These are phyloP conservation scores for Cynopterus brachyotis DNA, from an alignment of 2,113 vertebrate genomes.

Conservation along the genomic window DNA sequence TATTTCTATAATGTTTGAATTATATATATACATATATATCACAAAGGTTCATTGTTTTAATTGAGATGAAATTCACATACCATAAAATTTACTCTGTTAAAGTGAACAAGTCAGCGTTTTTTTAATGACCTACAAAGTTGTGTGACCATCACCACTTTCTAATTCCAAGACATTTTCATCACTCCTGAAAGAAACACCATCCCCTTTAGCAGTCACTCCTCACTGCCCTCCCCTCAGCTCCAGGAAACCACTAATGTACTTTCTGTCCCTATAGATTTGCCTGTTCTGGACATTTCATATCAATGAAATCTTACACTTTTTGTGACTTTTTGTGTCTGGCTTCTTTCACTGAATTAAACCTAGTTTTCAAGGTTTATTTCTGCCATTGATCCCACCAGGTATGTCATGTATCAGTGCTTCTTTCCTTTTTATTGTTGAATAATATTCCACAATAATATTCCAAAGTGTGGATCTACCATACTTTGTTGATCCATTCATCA, in stretches of 20 bases:
- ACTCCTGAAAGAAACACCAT: neutral
- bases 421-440: neutral
- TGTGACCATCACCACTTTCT: neutral
- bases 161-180: neutral
- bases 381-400: neutral
- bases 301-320: neutral
- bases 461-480: neutral
- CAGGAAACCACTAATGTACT: neutral
- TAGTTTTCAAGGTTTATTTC: neutral
- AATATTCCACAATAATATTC: neutral
- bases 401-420: neutral
- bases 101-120: neutral
- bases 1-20: neutral
- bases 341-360: slow-evolving; percentile 8
- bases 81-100: slow-evolving; percentile 1
- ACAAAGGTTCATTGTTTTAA: neutral
- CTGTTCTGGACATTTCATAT: neutral
- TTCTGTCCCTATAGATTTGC: neutral
- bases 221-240: neutral
- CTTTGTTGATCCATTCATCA: neutral
- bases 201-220: neutral
- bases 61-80: neutral
- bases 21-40: neutral
- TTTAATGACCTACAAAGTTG: neutral
- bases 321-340: neutral